phyloP scores from a whole-genome alignment of 2,113 vertebrate species.

The Colistium nudipinnis region DNA sequence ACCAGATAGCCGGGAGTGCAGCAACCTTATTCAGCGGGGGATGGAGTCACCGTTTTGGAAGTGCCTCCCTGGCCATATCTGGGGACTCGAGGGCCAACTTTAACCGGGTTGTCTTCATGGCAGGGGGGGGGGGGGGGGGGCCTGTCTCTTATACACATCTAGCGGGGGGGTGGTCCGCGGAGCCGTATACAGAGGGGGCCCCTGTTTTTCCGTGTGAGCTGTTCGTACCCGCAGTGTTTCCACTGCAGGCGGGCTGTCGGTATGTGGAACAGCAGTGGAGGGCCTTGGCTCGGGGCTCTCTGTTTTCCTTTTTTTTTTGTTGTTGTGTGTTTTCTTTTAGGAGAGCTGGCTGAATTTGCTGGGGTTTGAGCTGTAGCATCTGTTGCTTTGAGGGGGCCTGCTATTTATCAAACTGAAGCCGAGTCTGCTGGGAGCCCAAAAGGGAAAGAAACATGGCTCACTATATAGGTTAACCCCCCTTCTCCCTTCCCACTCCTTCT shows the following conservation, averaged over 20 bases:
- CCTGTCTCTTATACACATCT: no score
- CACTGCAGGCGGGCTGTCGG: constrained; percentile 52
- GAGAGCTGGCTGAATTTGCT: constrained; percentile 61
- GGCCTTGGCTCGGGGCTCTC: constrained; percentile 33
- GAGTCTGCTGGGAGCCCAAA: constrained; percentile 68
- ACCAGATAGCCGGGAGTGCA: constrained; percentile 2
- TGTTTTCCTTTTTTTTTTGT: neutral
- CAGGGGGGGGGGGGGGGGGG: no score
- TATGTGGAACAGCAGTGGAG: constrained; percentile 63
- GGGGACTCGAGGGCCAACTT: constrained; percentile 31
- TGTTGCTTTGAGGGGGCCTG: constrained; percentile 77
- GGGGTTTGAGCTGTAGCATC: constrained; percentile 73
- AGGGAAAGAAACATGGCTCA: constrained; percentile 62
- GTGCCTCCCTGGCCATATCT: constrained; percentile 17
- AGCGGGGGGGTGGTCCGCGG: no score
- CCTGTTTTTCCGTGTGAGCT: constrained; percentile 60
- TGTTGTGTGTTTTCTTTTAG: constrained; percentile 13
- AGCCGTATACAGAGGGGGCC: constrained; percentile 34
- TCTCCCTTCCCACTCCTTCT: neutral
- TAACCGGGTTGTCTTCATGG: constrained; percentile 30
- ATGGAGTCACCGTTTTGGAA: constrained; percentile 22
- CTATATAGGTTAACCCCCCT: constrained; percentile 71
- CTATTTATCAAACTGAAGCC: constrained; percentile 76
- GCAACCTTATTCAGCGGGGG: constrained; percentile 12
- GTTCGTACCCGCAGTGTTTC: constrained; percentile 35